Evolutionary conservation across 2,888 invertebrate species (phyloP), one percentile per base, ranked within the genome.

Genomic region (Orgyia antiqua): DNA sequence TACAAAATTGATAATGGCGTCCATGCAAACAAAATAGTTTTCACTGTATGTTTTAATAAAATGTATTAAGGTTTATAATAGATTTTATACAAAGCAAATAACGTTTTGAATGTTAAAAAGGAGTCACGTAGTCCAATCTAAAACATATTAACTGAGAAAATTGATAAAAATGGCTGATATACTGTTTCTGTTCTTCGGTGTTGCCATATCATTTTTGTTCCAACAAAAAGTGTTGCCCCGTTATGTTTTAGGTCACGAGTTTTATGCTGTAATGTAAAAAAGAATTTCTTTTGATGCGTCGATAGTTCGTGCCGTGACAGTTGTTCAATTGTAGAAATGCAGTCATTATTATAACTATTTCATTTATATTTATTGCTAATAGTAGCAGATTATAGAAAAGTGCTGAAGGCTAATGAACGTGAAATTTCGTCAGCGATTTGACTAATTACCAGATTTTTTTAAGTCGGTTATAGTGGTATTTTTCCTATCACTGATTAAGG

Each of bases 91-190:
- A 27, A 23, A 4, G 33, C 10, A 40, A 43, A 45, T 36, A 33
- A 30, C 23, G 12, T 31, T 33, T 8, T 23, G 11, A 4, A 32
- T 26, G 28, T 24, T 13, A 12, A 20, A 36, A 33, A 27, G 20
- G n/a, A 46, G 56, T 52, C 52, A 52, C 52, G 52, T 52, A 55
- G 33, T 41, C 31, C 41, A 55, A 52, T 52, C 48, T 39, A 33
- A 51, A 55, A 45, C 23, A 34, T 45, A 52, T 34, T 48, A 48
- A 36, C 31, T 33, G 26, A 53, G 40, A 41, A 51, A 55, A 55
- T 44, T 27, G 33, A 37, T 45, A 39, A 45, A 53, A 51, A 39
- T 51, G 30, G 29, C 24, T 12, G 27, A 28, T 39, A 38, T 25
- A 27, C 29, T 43, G 31, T 37, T 36, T 50, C 23, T 29, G 36